Evolutionary conservation across 2,113 vertebrate species (phyloP).

Genomic region (Pelecanoides urinatrix): DNA sequence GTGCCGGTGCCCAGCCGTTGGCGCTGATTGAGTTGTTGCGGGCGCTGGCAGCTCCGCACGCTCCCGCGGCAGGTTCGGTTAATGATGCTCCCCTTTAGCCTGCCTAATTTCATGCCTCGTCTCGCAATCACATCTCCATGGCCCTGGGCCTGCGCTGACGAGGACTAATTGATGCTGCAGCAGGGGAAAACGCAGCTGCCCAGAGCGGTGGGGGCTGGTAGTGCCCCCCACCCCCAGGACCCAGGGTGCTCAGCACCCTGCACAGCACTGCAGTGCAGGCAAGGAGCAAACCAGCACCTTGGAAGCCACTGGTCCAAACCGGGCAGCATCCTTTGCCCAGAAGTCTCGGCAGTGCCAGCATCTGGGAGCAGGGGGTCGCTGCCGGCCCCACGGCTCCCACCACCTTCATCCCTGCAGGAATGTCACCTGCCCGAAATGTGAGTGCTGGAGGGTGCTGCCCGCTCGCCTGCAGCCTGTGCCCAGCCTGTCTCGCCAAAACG

Average conservation of each 20-base stretch:
- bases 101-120: not conserved
- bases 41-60: not conserved
- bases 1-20: not conserved
- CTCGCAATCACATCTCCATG: not conserved
- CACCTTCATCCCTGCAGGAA: not conserved
- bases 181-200: not conserved
- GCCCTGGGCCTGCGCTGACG: not conserved
- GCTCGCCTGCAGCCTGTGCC: fast-evolving
- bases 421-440: fast-evolving
- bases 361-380: not conserved
- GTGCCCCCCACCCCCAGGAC: too few species aligned
- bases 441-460: not conserved
- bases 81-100: not conserved
- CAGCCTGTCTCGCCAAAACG: fast-evolving
- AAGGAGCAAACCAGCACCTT: not conserved
- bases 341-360: not conserved
- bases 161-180: not conserved
- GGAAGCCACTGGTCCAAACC: not conserved
- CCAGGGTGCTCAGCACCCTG: not conserved
- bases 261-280: not conserved
- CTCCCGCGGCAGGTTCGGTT: not conserved
- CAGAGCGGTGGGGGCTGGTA: fast-evolving
- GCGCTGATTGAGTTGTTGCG: not conserved
- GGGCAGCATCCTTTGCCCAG: not conserved
- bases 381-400: not conserved